Percentiles rank a stretch among this genome's conserved stretches.
Evolutionary conservation across 2,888 invertebrate genomes (phyloP).

Genomic region (Eulithis testata): DNA sequence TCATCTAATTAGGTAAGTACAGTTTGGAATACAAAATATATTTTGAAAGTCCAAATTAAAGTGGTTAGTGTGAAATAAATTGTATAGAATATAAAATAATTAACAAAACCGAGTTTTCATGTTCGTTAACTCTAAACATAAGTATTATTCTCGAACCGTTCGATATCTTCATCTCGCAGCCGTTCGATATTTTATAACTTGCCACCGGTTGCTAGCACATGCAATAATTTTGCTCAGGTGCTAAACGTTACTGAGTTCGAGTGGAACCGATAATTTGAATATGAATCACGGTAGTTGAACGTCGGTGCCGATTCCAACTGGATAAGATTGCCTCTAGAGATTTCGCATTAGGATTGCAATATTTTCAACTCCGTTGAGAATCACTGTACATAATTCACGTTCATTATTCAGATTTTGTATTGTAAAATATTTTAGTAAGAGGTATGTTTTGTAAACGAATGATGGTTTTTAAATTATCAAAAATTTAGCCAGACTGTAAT

Average conservation of each 20-base stretch:
- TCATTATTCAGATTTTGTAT: neutral
- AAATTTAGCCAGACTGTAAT: too few species aligned
- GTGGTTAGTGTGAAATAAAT: neutral
- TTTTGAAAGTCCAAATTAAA: too few species aligned
- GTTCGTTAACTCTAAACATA: conserved; percentile 9
- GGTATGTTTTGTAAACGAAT: too few species aligned
- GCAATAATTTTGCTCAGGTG: conserved; percentile 33
- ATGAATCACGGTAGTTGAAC: conserved; percentile 28
- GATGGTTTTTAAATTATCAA: too few species aligned
- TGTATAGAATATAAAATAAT: conserved; percentile 7
- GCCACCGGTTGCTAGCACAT: conserved; percentile 8
- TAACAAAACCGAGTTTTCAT: conserved; percentile 10
- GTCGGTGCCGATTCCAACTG: conserved; percentile 13
- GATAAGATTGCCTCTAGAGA: conserved; percentile 21
- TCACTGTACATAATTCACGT: neutral
- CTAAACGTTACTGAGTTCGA: conserved; percentile 31
- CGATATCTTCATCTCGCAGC: conserved; percentile 14
- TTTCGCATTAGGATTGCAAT: neutral
- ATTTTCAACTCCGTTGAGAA: conserved; percentile 1
- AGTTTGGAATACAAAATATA: too few species aligned
- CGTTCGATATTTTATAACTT: conserved; percentile 23
- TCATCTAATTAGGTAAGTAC: too few species aligned
- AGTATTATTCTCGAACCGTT: conserved; percentile 15
- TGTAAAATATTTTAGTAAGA: neutral
- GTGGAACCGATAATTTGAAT: conserved; percentile 31